phyloP scores from a whole-genome alignment of 35 echinoderm and acorn worm genomes.

The Ophiothrix spiculata region DNA sequence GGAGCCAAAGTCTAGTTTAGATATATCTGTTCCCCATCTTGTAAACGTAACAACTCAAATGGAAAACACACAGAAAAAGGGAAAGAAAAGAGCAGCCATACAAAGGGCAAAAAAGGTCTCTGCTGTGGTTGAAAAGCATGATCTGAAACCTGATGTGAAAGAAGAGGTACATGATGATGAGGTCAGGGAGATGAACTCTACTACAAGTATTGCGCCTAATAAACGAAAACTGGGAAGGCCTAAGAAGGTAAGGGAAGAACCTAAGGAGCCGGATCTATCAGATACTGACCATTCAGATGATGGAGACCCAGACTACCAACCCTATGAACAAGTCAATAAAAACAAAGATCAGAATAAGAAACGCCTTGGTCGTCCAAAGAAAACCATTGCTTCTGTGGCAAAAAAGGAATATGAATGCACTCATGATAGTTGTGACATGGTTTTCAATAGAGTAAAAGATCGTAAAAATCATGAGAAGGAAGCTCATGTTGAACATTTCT shows the following conservation, averaged over 20 bases:
- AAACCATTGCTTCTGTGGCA: background rate
- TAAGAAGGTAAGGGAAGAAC: background rate
- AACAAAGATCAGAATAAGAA: no score
- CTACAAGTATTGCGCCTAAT: background rate
- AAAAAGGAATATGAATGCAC: no score
- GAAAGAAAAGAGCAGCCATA: no score
- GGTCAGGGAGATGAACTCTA: background rate
- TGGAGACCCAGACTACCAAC: background rate
- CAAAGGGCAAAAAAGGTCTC: no score
- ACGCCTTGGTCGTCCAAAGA: background rate
- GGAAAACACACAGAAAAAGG: no score
- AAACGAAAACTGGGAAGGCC: background rate
- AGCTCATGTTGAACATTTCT: background rate
- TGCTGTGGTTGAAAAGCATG: no score
- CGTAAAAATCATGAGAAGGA: background rate
- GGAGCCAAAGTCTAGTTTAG: background rate
- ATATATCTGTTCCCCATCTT: background rate
- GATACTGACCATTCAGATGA: background rate
- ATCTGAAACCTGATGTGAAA: no score
- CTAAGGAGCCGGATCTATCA: no score
- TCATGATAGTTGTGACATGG: background rate
- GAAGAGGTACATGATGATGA: no score
- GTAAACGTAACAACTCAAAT: no score
- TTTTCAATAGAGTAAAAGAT: background rate
- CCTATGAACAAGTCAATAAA: background rate